Conservation (phyloP, 2,888 invertebrate species). For the Perizoma affinitatum region DNA sequence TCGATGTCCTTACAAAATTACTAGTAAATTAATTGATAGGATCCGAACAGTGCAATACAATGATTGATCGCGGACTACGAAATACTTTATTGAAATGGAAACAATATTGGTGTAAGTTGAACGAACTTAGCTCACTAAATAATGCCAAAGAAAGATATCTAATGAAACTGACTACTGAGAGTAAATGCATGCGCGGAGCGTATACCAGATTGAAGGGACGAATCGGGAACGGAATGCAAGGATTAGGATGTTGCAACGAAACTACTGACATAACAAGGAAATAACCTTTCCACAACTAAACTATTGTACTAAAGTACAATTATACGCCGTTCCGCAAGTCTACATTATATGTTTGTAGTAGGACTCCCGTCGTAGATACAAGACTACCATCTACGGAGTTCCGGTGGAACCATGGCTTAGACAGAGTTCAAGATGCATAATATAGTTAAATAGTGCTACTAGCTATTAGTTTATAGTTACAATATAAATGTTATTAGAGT, state of each 20-base stretch:
- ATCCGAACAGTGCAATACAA: conserved; percentile 69
- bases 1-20: conserved; percentile 33
- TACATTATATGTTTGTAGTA: conserved; percentile 59
- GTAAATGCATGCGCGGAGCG: conserved; percentile 60
- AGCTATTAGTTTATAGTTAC: conserved; percentile 39
- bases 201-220: conserved; percentile 57
- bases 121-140: conserved; percentile 78
- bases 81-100: conserved; percentile 40
- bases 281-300: conserved; percentile 40
- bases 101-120: conserved; percentile 54
- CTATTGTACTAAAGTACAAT: conserved; percentile 37
- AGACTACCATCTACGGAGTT: conserved; percentile 69
- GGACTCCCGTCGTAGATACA: conserved; percentile 64
- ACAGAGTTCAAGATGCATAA: conserved; percentile 74
- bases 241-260: conserved; percentile 56
- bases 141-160: conserved; percentile 79
- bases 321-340: conserved; percentile 52
- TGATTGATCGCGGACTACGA: conserved; percentile 51
- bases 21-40: conserved; percentile 43
- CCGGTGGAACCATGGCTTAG: conserved; percentile 53
- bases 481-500: conserved; percentile 53
- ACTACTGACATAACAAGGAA: conserved; percentile 48
- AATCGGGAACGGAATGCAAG: conserved; percentile 63
- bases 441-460: conserved; percentile 75
- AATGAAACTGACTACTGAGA: conserved; percentile 62